Evolutionary conservation across 2,888 invertebrate species (phyloP), one percentile per base, ranked within the genome.

Genomic region (Synergus gifuensis): DNA sequence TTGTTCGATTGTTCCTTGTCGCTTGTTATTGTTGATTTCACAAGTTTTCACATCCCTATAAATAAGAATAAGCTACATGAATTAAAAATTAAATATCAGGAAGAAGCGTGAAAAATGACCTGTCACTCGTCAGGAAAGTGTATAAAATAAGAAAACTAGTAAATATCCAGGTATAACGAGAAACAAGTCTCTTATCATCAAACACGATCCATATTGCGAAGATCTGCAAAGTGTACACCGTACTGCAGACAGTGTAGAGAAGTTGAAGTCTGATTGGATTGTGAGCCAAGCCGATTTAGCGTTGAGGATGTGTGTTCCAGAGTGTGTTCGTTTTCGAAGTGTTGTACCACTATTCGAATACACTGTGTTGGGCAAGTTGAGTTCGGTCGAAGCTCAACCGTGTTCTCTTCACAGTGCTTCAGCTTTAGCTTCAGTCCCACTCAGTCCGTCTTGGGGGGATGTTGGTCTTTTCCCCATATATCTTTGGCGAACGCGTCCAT

Each of bases 111-210:
- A 40, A 40, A 64, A 64, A n/a, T 14, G n/a, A n/a, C 8, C 42
- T 42, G 9, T 8, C n/a, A 42, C 9, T 66, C 22, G 22, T 14
- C 14, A 63, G 40, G 14, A 63, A 63, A 14, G 63, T 12, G 40
- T 36, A 40, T 4, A 63, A 4, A 66, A n/a, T 11, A 4, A 63
- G 16, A 42, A n/a, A 66, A n/a, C 8, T n/a, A 64, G 16, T 66
- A n/a, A 36, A 40, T 66, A 66, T 40, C 5, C 7, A 40, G 0
- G 42, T 18, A 14, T 66, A 42, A 42, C n/a, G 36, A 18, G 36
- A 63, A 63, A 63, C 18, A 22, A 60, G 62, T 62, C 28, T 62
- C 28, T 62, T 62, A 62, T 62, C 62, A 62, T 62, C 28, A 62
- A 62, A 62, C 28, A 28, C 12, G 66, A 66, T 40, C 66, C 66